Base-by-base conservation (phyloP, 2,888 invertebrate genomes). In the Dioctria rufipes region DNA sequence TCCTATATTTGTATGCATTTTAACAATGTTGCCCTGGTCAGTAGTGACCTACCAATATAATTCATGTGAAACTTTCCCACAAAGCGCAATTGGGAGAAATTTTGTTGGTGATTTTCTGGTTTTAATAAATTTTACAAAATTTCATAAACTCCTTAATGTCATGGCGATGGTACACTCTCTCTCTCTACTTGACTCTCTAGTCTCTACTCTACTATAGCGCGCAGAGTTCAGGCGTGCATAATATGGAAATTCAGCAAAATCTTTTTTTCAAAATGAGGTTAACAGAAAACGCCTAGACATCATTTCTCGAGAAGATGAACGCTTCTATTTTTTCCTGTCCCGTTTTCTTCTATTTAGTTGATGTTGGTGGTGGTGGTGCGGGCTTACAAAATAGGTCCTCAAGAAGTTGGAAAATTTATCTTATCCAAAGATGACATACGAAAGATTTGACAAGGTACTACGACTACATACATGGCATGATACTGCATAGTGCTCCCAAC, bases 351-450 rank as follows among this genome's bases (percentile, higher is more conserved):
- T 25, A 25, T 25, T 25, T 25, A 25, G 25, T 25, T 25, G 25
- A 25, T 25, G 25, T 1, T 25, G 25, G 2, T 25, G 25, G 25
- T 25, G 25, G 2, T 25, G 25, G 25, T 25, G 25, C 25, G 40
- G n/a, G 37, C 46, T 49, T 63, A 51, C 61, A 77, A 63, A 77
- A 60, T 63, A 46, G 63, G 43, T 77, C 60, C 75, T n/a, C 63
- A 77, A 77, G 63, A 63, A 49, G 63, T 63, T 77, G 46, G 63
- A 63, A 77, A 63, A 77, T 77, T 63, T 77, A 63, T 77, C 77
- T 61, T 61, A 25, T 46, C 25, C 77, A 77, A 25, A 25, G 77
- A 63, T 77, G 77, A 77, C 77, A 77, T 77, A 63, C 61, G 51
- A 63, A 77, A 63, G 49, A 77, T 49, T 77, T 77, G 77, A 77